A percentile compares a stretch with the other conserved stretches of the same genome.
These are phyloP conservation scores for Sepioteuthis lessoniana DNA, from an alignment of 2,888 invertebrate genomes.

Conservation along the genomic window DNA sequence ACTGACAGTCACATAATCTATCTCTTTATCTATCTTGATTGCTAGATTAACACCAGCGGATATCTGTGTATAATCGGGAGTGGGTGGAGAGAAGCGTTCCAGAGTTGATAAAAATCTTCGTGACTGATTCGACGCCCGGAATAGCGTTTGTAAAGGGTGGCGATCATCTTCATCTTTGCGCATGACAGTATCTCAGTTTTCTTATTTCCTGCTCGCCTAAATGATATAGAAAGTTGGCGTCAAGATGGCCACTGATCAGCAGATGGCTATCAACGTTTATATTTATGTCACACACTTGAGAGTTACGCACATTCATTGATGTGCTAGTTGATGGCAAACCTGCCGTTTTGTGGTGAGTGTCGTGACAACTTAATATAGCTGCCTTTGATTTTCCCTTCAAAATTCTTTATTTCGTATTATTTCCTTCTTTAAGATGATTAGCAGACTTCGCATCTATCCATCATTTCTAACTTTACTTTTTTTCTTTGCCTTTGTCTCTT, in stretches of 20 bases:
- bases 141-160: background rate
- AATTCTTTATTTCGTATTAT: background rate
- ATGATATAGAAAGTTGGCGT: background rate
- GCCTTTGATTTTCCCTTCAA: background rate
- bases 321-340: background rate
- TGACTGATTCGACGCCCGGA: background rate
- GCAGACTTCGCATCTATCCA: background rate
- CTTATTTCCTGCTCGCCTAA: background rate
- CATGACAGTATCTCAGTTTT: background rate
- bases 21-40: too few species aligned
- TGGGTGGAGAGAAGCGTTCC: background rate
- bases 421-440: background rate
- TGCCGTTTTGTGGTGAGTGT: background rate
- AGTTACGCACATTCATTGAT: background rate
- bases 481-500: too few species aligned
- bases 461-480: background rate
- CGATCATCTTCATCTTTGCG: background rate
- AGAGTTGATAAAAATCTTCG: background rate
- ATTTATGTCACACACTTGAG: background rate
- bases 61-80: too few species aligned
- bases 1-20: too few species aligned
- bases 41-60: background rate
- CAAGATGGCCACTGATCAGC: background rate
- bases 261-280: background rate
- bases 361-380: background rate